phyloP scores from a whole-genome alignment of 2,797 vertebrate genomes.

The Myotis myotis region DNA sequence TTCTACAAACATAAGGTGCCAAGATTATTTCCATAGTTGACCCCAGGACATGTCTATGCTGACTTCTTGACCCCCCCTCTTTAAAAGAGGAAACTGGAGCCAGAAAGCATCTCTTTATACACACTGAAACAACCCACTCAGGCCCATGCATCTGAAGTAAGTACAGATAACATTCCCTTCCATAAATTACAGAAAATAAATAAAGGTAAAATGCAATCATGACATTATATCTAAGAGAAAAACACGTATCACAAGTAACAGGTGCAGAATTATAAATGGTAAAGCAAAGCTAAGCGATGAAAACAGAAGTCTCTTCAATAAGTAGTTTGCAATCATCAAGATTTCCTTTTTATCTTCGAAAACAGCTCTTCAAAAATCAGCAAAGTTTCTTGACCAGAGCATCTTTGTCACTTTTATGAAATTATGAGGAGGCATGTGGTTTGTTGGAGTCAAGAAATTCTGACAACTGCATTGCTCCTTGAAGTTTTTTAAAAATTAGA shows the following conservation, averaged over 20 bases:
- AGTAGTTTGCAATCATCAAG: background rate
- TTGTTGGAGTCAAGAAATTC: background rate
- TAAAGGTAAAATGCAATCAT: slow-evolving; percentile 17
- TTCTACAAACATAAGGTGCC: slow-evolving; percentile 43
- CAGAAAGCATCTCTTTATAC: slow-evolving; percentile 42
- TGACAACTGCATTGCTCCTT: background rate
- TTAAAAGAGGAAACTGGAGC: slow-evolving; percentile 52
- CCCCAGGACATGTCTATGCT: background rate
- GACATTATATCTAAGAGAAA: slow-evolving; percentile 30
- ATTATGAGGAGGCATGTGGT: background rate
- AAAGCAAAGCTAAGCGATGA: slow-evolving; percentile 36
- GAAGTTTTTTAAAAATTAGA: background rate
- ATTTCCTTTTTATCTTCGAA: background rate
- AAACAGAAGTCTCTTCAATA: background rate
- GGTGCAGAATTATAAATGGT: background rate
- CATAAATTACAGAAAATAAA: slow-evolving; percentile 53
- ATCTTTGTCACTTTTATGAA: background rate
- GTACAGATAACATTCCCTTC: background rate
- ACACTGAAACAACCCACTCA: background rate
- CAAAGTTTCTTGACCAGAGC: slow-evolving; percentile 21
- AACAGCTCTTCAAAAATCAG: slow-evolving; percentile 11
- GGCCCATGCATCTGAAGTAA: background rate
- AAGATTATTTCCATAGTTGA: slow-evolving; percentile 58
- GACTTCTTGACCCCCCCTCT: slow-evolving; percentile 6
- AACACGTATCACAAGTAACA: slow-evolving; percentile 7